Evolutionary conservation across 1,140 invertebrate genomes (phyloP), one percentile per base, ranked within the genome.

Genomic region (Oedothorax gibbosus): DNA sequence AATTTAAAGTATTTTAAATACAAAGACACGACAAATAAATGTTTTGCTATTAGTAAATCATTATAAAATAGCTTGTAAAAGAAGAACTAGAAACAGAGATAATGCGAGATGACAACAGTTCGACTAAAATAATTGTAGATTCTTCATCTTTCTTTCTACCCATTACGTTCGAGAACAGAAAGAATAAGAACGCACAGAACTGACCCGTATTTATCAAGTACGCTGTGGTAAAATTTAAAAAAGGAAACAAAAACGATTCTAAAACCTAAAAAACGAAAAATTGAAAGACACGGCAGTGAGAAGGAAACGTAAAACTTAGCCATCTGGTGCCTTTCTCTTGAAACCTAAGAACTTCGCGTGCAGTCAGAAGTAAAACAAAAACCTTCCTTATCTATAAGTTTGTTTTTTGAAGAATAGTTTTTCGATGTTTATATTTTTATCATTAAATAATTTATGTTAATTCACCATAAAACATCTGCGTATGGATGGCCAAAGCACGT

Each of bases 341-440:
- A 56, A 75, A 60, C 72, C 72, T 71, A 53, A 71, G 68, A 71
- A 71, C 35, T 14, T 75, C 51, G 72, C 72, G 72, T 75, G 72
- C 72, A 35, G 18, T 75, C 72, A 75, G 5, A 35, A 14, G 54
- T 75, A 75, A 75, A 60, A 75, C 53, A 56, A 75, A 21, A 75
- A 60, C 35, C 57, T 57, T 71, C 49, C 35, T 5, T 35, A 2
- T 35, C 5, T 35, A 1, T 35, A 35, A 5, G 35, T 35, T 35
- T 5, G 35, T 35, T 35, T 35, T 35, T 35, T 35, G 35, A 35
- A 35, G 35, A 35, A 35, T 35, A 35, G 35, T 35, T 35, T 35
- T 35, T 35, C 35, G 35, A 35, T 35, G 5, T 35, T 35, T 35
- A 1, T 35, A 35, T 35, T 35, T 35, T 35, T 35, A 35, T 35